Evolutionary conservation across 2,113 vertebrate genomes (phyloP).

Genomic region (Prinia subflava): DNA sequence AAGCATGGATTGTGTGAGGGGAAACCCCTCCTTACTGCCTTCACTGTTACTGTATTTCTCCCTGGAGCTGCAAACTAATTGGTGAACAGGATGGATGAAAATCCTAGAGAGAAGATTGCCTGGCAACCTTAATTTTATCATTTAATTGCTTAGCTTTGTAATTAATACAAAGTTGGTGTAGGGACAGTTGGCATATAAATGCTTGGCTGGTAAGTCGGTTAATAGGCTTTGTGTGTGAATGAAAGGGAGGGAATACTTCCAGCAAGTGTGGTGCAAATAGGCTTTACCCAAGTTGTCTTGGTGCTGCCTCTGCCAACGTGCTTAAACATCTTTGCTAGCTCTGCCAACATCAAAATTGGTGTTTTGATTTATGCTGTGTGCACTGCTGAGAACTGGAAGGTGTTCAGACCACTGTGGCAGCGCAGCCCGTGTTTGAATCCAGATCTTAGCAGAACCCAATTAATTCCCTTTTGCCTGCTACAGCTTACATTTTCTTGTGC

Average conservation of each 20-base stretch:
- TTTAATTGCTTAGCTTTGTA: not conserved
- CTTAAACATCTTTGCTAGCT: not conserved
- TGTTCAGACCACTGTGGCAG: not conserved
- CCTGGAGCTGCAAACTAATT: not conserved
- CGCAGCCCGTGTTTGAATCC: not conserved
- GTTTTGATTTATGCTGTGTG: not conserved
- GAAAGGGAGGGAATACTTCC: conserved; percentile 1
- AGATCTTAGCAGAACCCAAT: not conserved
- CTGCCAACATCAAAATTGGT: not conserved
- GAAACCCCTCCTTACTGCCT: not conserved
- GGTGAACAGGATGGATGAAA: not conserved
- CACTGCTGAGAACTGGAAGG: not conserved
- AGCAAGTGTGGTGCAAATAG: not conserved
- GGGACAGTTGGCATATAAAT: not conserved
- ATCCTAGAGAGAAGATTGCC: not conserved
- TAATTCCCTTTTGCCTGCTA: not conserved
- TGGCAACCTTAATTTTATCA: not conserved
- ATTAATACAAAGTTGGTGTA: not conserved
- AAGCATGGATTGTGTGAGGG: not conserved
- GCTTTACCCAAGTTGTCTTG: not conserved
- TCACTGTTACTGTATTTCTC: not conserved
- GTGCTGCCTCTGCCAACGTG: not conserved
- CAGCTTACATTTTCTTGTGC: not conserved
- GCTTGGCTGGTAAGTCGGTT: not conserved
- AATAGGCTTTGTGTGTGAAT: not conserved